Evolutionary conservation across 2,888 invertebrate genomes (phyloP).

Genomic region (Phania funesta): DNA sequence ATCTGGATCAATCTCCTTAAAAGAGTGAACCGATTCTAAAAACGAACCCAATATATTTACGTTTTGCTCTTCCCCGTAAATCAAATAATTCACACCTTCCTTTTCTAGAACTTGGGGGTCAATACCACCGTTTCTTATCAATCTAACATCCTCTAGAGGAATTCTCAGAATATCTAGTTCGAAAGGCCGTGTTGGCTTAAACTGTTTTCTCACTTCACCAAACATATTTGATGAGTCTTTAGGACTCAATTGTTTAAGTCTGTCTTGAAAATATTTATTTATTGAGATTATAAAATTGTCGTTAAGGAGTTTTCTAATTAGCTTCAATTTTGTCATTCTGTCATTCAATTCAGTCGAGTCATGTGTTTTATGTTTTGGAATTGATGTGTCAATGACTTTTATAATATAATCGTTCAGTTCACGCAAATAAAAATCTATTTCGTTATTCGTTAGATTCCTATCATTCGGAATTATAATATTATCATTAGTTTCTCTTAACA

Average conservation of each 20-base stretch:
- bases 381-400: no score
- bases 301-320: slow-evolving; percentile 13
- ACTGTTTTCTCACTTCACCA: slow-evolving; percentile 26
- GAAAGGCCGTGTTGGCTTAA: slow-evolving; percentile 2
- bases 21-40: slow-evolving; percentile 43
- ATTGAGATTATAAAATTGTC: slow-evolving; percentile 23
- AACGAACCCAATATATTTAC: slow-evolving; percentile 24
- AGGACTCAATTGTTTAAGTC: background rate
- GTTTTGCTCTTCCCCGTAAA: slow-evolving; percentile 9
- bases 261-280: slow-evolving; percentile 34
- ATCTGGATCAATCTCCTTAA: slow-evolving; percentile 19
- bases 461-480: no score
- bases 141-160: background rate
- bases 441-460: no score
- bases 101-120: slow-evolving; percentile 1
- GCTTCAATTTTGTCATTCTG: background rate
- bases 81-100: slow-evolving; percentile 3
- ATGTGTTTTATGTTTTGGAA: no score
- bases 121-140: background rate
- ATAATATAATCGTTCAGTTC: no score
- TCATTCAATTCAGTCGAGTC: no score
- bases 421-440: no score
- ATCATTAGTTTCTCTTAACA: no score
- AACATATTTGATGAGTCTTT: slow-evolving; percentile 34
- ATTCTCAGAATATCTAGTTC: slow-evolving; percentile 21